Percentiles rank a stretch among this genome's conserved stretches.
These are phyloP conservation scores for Himalopsyche anomala DNA, from an alignment of 2,888 invertebrate species.

Conservation along the genomic window DNA sequence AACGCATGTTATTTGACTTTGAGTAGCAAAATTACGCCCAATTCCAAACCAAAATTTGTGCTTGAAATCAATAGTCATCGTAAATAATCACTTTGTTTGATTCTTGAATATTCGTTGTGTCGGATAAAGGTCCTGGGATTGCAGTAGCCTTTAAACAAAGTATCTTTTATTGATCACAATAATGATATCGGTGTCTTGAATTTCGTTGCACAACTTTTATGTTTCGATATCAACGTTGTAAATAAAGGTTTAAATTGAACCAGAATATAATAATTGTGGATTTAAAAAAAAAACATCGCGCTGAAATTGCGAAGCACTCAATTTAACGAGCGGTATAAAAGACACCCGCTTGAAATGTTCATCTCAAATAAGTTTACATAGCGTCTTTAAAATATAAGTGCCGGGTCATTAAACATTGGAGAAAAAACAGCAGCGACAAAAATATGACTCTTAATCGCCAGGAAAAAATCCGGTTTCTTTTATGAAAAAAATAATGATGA, in stretches of 20 bases:
- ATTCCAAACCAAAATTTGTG: neutral
- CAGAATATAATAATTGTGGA: neutral
- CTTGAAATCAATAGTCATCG: neutral
- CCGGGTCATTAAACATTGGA: neutral
- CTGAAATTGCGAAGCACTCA: neutral
- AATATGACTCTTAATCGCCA: neutral
- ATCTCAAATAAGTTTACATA: neutral
- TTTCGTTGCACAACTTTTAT: neutral
- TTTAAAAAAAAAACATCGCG: too few species aligned
- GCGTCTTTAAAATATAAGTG: neutral
- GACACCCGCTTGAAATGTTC: neutral
- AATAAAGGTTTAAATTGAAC: conserved; percentile 1
- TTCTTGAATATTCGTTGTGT: neutral
- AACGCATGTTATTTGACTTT: neutral
- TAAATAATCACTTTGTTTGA: conserved; percentile 7
- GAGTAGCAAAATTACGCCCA: neutral
- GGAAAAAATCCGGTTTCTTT: conserved; percentile 29
- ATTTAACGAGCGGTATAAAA: neutral
- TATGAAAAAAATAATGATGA: conserved; percentile 10
- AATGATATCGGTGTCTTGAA: neutral
- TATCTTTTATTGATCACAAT: conserved; percentile 1
- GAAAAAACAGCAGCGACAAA: neutral
- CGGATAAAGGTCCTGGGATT: neutral
- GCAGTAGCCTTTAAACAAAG: neutral
- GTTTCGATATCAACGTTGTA: neutral